Conservation (phyloP, 30 jellyfish, hydroid and myxozoan genomes). For the Clytia hemisphaerica region DNA sequence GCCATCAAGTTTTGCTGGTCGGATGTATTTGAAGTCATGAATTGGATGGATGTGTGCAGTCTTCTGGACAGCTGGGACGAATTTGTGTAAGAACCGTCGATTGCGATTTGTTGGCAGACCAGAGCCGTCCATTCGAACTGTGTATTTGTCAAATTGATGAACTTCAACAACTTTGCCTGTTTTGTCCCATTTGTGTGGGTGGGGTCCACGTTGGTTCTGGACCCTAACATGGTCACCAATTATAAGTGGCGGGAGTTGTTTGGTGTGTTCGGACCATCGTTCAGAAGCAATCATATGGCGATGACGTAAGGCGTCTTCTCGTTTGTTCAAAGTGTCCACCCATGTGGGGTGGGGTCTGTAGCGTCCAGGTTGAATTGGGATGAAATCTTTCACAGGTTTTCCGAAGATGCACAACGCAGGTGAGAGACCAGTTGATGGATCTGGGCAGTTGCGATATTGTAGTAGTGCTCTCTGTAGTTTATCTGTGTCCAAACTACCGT, state of each 20-base stretch:
- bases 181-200: not conserved
- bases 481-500: conserved; percentile 12
- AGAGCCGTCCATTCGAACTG: not conserved
- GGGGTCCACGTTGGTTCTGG: not conserved
- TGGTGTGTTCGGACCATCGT: conserved; percentile 16
- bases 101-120: not conserved
- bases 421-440: conserved; percentile 14
- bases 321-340: not conserved
- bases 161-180: not conserved
- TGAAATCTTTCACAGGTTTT: conserved; percentile 13
- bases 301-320: conserved; percentile 7
- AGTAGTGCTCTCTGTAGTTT: conserved; percentile 2
- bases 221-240: conserved; percentile 6
- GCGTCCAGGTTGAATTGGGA: conserved; percentile 28
- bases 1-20: too few species aligned
- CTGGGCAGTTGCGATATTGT: conserved; percentile 16
- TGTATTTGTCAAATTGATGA: not conserved
- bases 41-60: not conserved
- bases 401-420: conserved; percentile 21
- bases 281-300: conserved; percentile 16
- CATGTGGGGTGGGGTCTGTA: conserved; percentile 31
- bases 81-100: not conserved
- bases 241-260: not conserved
- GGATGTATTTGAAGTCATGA: too few species aligned
- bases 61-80: not conserved